Percentiles rank a stretch among this genome's conserved stretches.
These are phyloP conservation scores for Brachionus angularis DNA, from an alignment of 1,140 invertebrate genomes.

Conservation along the genomic window DNA sequence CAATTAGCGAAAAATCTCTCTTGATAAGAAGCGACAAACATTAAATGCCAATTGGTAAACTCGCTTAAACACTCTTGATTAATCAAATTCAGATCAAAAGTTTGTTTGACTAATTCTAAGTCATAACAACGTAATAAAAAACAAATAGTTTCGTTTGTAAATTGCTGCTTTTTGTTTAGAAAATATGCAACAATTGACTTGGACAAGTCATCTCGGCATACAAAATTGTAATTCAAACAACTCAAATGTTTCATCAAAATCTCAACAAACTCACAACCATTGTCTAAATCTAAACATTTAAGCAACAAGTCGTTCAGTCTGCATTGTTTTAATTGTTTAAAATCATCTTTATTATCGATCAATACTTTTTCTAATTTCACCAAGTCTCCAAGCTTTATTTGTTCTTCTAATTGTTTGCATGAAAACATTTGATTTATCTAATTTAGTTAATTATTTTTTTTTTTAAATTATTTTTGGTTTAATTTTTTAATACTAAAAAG, in stretches of 20 bases:
- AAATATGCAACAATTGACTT: not conserved
- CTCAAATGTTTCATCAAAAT: not conserved
- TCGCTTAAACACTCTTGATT: not conserved
- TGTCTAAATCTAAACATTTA: not conserved
- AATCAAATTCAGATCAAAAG: not conserved
- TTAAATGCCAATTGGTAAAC: constrained; percentile 15
- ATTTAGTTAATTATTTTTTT: not conserved
- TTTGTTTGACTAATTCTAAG: not conserved
- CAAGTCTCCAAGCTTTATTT: too few relatives aligned
- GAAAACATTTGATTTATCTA: not conserved
- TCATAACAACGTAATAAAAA: constrained; percentile 18
- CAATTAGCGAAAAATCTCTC: not conserved
- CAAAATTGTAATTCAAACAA: not conserved
- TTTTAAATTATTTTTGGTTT: not conserved
- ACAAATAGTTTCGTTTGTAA: not conserved
- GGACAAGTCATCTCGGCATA: not conserved
- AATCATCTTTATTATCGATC: too few relatives aligned
- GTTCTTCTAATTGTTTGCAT: too few relatives aligned
- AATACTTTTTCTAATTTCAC: too few relatives aligned
- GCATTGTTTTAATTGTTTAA: not conserved
- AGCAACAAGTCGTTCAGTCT: not conserved
- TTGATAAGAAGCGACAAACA: constrained; percentile 15
- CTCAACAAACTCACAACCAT: constrained; percentile 14
- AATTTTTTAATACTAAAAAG: not conserved
- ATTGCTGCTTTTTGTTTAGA: not conserved